Evolutionary conservation across 2,113 vertebrate species (phyloP), one percentile per base, ranked within the genome.

Genomic region (Crotalus viridis): DNA sequence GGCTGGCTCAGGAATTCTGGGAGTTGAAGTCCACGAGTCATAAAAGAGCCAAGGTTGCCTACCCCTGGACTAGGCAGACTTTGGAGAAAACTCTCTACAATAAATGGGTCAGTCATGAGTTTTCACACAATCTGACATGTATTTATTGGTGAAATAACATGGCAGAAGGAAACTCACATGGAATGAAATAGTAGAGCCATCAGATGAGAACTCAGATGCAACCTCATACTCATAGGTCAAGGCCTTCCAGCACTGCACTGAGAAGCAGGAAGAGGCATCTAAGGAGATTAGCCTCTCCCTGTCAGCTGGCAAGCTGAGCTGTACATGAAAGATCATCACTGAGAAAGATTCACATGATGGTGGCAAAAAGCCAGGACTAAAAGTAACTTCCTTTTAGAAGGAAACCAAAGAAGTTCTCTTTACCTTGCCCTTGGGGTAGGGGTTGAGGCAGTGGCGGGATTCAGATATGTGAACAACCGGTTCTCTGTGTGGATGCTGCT

Each of bases 361-460:
- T 90, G 92, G 92, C 92, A 2, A 22, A 51, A 85, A 61, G 92
- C 92, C 92, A 90, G 55, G 46, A 21, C 74, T 93, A 89, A 93
- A 93, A 93, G 88, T 93, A 93, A 93, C 69, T 39, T 85, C 33
- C 17, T 81, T 81, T 87, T 56, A 93, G 92, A 90, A 54, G 59
- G 56, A 61, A 81, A 87, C 87, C 92, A 93, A 85, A 93, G 43
- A 59, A 48, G 69, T 54, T 92, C 48, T 90, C n/a, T 69, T 28
- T 85, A 51, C 28, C 54, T 22, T 61, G 55, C 39, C 88, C 74
- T 88, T 61, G 46, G 61, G 28, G 6, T 19, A 69, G 6, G 5
- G 48, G 48, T 51, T 51, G 48, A 51, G 8, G 48, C 48, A 48
- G 48, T 48, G 48, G 6, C 7, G 48, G 8, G 48, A 51, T 51